phyloP scores from a whole-genome alignment of 2,113 vertebrate species.

The Labeo rohita region DNA sequence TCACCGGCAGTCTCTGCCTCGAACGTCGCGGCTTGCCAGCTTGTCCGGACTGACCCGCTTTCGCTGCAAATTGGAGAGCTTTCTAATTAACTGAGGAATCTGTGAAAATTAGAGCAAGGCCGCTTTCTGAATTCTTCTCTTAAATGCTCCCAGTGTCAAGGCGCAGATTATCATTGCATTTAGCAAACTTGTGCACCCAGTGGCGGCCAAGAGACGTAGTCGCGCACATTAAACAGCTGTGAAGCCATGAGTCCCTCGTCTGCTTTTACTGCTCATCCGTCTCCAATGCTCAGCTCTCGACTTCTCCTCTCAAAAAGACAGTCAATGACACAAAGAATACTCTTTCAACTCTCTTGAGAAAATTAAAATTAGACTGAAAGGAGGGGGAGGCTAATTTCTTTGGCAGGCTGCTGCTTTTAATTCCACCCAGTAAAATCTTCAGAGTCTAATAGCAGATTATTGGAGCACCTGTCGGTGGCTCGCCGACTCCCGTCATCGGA shows the following conservation, averaged over 20 bases:
- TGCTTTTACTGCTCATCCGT: constrained; percentile 58
- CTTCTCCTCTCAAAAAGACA: constrained; percentile 44
- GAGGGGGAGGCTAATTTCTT: constrained; percentile 44
- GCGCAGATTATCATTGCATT: constrained; percentile 76
- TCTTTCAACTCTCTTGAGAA: constrained; percentile 51
- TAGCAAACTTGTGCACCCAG: constrained; percentile 76
- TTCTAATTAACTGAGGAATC: constrained; percentile 82
- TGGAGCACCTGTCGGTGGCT: constrained; percentile 57
- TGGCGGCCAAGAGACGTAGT: constrained; percentile 59
- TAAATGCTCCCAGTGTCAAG: constrained; percentile 70
- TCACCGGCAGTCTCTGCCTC: constrained; percentile 72
- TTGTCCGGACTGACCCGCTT: constrained; percentile 77
- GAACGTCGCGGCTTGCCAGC: constrained; percentile 63
- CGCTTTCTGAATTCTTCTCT: constrained; percentile 67
- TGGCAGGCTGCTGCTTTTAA: constrained; percentile 60
- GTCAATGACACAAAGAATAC: constrained; percentile 51
- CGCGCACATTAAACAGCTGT: constrained; percentile 58
- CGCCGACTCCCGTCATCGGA: constrained; percentile 71
- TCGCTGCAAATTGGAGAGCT: constrained; percentile 77
- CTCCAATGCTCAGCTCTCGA: constrained; percentile 62
- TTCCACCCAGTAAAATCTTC: constrained; percentile 70
- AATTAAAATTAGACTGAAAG: constrained; percentile 54
- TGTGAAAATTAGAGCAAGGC: constrained; percentile 76
- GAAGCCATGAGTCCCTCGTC: constrained; percentile 42
- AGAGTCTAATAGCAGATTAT: constrained; percentile 60